Evolutionary conservation across 2,113 vertebrate species (phyloP).

Genomic region (Rhabdomys dilectus): DNA sequence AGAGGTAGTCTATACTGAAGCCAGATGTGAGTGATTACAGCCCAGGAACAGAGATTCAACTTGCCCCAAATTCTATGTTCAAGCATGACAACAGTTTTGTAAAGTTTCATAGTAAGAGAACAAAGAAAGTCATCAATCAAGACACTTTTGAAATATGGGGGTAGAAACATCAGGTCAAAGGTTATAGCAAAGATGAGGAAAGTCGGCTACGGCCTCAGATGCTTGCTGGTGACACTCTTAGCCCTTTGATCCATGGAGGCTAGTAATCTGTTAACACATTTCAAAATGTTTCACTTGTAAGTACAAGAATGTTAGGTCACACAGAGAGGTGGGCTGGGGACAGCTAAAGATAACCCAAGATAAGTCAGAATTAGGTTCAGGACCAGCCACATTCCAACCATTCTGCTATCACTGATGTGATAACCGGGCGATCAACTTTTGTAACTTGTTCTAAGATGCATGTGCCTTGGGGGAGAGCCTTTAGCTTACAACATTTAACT

Average conservation of each 20-base stretch:
- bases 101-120: background rate
- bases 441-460: background rate
- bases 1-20: background rate
- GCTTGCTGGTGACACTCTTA: too few species aligned
- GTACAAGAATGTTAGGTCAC: background rate
- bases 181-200: background rate
- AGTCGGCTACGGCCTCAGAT: background rate
- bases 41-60: background rate
- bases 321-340: background rate
- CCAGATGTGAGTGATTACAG: background rate
- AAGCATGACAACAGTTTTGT: background rate
- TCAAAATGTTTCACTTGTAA: background rate
- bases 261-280: background rate
- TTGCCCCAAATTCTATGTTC: background rate
- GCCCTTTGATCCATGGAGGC: background rate
- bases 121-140: background rate
- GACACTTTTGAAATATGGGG: background rate
- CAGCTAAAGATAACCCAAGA: background rate
- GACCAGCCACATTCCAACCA: background rate
- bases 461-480: background rate
- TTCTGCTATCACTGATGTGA: too few species aligned
- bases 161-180: background rate
- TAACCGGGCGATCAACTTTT: background rate
- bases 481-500: background rate
- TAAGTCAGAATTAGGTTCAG: background rate